Evolutionary conservation across 2,113 vertebrate species (phyloP), one percentile per base, ranked within the genome.

Genomic region (Xyrauchen texanus): DNA sequence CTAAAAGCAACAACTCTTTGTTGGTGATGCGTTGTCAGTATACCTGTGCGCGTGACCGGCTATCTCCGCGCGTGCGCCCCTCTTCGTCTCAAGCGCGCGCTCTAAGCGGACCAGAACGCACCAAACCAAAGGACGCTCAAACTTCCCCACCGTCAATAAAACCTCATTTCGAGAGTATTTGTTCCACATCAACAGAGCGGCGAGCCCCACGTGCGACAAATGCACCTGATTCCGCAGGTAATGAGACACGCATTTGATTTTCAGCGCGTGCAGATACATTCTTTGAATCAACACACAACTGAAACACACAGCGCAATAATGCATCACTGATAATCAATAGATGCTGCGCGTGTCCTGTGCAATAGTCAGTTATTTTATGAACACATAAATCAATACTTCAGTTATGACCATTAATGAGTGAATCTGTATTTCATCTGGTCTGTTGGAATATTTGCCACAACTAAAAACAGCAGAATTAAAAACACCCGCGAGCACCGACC

Each of bases 351-450:
- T 71, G 53, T 45, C 53, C 57, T 63, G 15, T n/a, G 6, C 73
- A 6, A 65, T 55, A 65, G 55, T 61, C 57, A 47, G 61, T 76
- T 61, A 44, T 5, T 21, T 45, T 5, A 45, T 10, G 16, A 65
- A 12, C 12, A 44, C 61, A 53, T 21, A 12, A 76, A 65, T 65
- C 61, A n/a, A 76, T 76, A 15, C 11, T 21, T 55, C 10, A 64
- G 44, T 76, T 15, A 65, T 45, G 61, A 76, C 21, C 62, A 53
- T 11, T 62, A 57, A 51, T 16, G 4, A 42, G 13, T 72, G 55
- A 46, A 51, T 63, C 58, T n/a, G 21, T 34, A 34, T n/a, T n/a
- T n/a, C n/a, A n/a, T n/a, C n/a, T n/a, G n/a, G n/a, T 34, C 21
- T 3, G 21, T 34, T 34, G 21, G 21, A 34, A 34, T 34, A 3